Conservation (phyloP, 2,888 invertebrate species). For the Athalia circularis region DNA sequence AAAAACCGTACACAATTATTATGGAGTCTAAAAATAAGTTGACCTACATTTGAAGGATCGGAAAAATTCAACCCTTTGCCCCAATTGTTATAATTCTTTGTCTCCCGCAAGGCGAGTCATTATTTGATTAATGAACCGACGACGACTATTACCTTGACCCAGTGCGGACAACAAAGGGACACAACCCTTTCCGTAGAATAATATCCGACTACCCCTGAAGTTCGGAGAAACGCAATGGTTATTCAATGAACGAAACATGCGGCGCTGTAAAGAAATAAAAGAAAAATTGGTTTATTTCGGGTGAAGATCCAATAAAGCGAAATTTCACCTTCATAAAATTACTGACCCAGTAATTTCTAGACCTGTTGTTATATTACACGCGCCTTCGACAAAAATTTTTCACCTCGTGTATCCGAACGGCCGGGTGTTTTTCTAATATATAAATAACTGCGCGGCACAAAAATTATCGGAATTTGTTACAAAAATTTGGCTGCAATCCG, state of each 20-base stretch:
- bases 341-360: conserved; percentile 36
- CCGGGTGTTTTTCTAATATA: no score
- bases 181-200: conserved; percentile 30
- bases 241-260: conserved; percentile 53
- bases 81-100: neutral
- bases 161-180: conserved; percentile 17
- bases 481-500: no score
- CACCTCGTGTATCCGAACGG: no score
- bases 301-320: conserved; percentile 27
- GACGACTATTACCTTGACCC: conserved; percentile 12
- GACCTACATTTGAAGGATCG: conserved; percentile 17
- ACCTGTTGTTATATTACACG: conserved; percentile 26
- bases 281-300: conserved; percentile 52
- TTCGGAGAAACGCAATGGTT: conserved; percentile 63
- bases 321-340: conserved; percentile 31
- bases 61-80: conserved; percentile 12
- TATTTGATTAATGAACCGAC: conserved; percentile 19
- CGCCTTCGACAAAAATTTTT: no score
- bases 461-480: no score
- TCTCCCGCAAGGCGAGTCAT: conserved; percentile 1
- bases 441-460: no score
- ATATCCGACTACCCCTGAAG: neutral
- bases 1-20: neutral
- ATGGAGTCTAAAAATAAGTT: conserved; percentile 14
- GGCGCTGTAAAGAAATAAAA: conserved; percentile 61